Evolutionary conservation across 1,140 invertebrate species (phyloP), one percentile per base, ranked within the genome.

Genomic region (Vanessa atalanta): DNA sequence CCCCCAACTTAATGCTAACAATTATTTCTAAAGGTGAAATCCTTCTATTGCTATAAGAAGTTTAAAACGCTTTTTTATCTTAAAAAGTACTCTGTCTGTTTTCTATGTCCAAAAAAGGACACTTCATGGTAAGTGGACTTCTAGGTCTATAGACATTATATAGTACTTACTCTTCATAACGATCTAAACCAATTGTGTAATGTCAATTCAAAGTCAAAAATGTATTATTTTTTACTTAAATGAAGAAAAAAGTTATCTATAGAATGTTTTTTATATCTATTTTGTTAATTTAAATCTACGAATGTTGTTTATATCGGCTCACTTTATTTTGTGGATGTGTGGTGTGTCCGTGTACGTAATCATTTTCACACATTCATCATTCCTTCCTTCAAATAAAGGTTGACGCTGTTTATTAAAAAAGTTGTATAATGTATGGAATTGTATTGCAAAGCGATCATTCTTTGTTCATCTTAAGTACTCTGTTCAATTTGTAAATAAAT

Each of bases 11-110:
- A 31, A 31, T 31, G 26, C 26, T 31, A 53, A 65, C 13, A 7
- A 47, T 65, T 71, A 55, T 14, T 65, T 71, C 50, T 71, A 65
- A 61, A 43, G 47, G 48, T 14, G 13, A 14, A 51, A 51, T 51
- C 13, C 48, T 15, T 6, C 13, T 4, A 2, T 15, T 15, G n/a
- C 12, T 51, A 51, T 51, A 15, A 51, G 48, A 51, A 14, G 48
- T 1, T 51, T 51, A 15, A n/a, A 51, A 9, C 14, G 14, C 14
- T 51, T 51, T 51, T 15, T 51, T 14, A 5, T 13, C 5, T 51
- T 14, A 51, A 14, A 51, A 14, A 51, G n/a, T 31, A 31, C 26
- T 31, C 3, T 2, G 6, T 31, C 3, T 31, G 6, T 31, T 31
- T 31, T 31, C 26, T 31, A 31, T 31, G 6, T 31, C 20, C 11